Evolutionary conservation across 2,888 invertebrate species (phyloP), one percentile per base, ranked within the genome.

Genomic region (Epicampocera succincta): DNA sequence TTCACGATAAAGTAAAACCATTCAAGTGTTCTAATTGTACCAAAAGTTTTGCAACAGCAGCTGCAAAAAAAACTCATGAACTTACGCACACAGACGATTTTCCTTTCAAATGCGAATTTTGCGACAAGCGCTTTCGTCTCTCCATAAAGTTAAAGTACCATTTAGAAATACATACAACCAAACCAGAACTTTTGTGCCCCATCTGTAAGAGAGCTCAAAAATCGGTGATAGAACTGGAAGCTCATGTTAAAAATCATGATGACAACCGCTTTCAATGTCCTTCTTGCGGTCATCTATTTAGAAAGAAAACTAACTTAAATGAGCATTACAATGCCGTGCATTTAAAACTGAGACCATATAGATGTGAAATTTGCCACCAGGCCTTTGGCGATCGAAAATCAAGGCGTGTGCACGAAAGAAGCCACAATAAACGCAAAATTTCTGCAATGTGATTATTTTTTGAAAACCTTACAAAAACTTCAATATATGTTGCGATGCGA

Each of bases 251-350:
- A 65, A 42, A 19, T 29, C 84, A 82, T n/a, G 56, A 78, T 52
- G 81, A 72, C 38, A 73, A 63, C 29, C 74, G 74, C 29, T 75
- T 76, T 17, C 75, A 79, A 25, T 84, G 84, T 44, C 54, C 75
- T 6, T 82, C 72, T 0, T 84, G 82, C 42, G 82, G 82, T 8
- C 65, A 71, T 42, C 50, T 82, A 11, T 84, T 84, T 46, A 79
- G 69, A 40, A 82, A 74, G 50, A 42, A n/a, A 29, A 69, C 76
- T 5, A 61, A 76, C 42, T 69, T 84, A 29, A 76, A 25, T 13
- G 84, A 79, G 46, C 84, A 84, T 46, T 69, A 82, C 40, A 76
- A 82, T 61, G 65, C 82, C 11, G 75, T 84, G 46, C 82, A 84
- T 66, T 58, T 80, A 11, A 60, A 66, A 38, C 25, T 76, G n/a